phyloP scores from a whole-genome alignment of 2,797 vertebrate genomes.

The Eutrigla gurnardus region DNA sequence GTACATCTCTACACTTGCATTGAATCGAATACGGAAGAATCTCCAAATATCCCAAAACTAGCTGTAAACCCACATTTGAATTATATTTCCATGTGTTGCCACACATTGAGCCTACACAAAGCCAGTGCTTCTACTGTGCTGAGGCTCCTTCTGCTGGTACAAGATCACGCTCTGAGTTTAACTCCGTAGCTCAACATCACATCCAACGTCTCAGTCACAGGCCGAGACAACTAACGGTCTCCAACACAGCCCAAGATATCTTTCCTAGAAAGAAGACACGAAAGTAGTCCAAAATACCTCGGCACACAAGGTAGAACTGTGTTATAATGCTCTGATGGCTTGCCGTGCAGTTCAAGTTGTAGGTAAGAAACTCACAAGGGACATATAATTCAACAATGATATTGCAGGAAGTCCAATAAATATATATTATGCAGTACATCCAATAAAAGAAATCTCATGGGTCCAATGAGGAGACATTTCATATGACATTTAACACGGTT shows the following conservation, averaged over 20 bases:
- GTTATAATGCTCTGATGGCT: constrained; percentile 1
- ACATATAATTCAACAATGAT: constrained; percentile 11
- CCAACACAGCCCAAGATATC: neutral
- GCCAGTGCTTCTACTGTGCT: neutral
- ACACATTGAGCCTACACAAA: no score
- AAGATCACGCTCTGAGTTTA: neutral
- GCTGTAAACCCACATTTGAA: no score
- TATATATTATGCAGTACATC: constrained; percentile 17
- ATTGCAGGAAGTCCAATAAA: neutral
- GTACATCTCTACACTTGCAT: no score
- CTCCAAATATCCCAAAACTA: no score
- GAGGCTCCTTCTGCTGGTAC: neutral
- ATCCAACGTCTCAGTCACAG: neutral
- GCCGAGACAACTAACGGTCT: neutral
- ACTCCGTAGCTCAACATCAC: neutral
- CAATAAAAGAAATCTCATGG: neutral
- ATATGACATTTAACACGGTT: neutral
- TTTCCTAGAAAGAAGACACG: neutral
- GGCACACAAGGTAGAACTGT: constrained; percentile 6
- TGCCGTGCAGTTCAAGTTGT: neutral
- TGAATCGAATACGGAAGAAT: no score
- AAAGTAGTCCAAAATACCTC: constrained; percentile 2
- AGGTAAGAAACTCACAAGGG: neutral
- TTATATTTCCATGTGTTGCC: no score
- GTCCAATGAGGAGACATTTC: constrained; percentile 14